Evolutionary conservation across 2,113 vertebrate species (phyloP), one percentile per base, ranked within the genome.

Genomic region (Hirundichthys speculiger): DNA sequence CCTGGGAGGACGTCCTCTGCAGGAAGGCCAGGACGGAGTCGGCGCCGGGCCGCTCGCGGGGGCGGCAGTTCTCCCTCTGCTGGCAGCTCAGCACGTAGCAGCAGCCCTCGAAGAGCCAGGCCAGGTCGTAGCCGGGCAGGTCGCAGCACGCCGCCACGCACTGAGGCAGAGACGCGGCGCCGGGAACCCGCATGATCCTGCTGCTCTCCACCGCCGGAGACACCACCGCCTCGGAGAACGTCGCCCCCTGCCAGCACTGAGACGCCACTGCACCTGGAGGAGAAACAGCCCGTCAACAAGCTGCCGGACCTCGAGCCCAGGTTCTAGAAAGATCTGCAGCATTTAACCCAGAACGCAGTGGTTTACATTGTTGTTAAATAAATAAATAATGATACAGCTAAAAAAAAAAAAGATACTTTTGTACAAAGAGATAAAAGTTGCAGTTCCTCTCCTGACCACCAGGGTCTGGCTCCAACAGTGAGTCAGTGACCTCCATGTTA

Each of bases 81-180:
- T 89, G 92, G 79, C 96, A 98, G 89, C 88, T 95, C 59, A 98
- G 93, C 0, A 96, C 79, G 62, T 95, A 97, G 86, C 96, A 98
- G 69, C 69, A 94, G 4, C 79, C 92, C 48, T 95, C 89, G 8
- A 97, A 95, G 89, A 96, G 89, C 96, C 96, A 98, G 34, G 94
- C 94, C 75, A 96, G 75, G 80, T 96, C 93, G 41, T 94, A 96
- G 34, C 88, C 93, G 0, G 89, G 74, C 21, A 94, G 87, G 61
- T 94, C 92, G 56, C 95, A 97, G 82, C 95, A 95, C 0, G 95
- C 95, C 0, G 88, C 74, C 0, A 88, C 91, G 60, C 96, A 97
- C 77, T 93, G 93, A 0, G 87, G 64, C 77, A 94, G 52, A 0
- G 94, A 90, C 5, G 86, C 2, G 15, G 87, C 93, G 0, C 92